Percentiles rank a stretch among this genome's conserved stretches.
Evolutionary conservation across 2,888 invertebrate species (phyloP).

Genomic region (Zootermopsis nevadensis): DNA sequence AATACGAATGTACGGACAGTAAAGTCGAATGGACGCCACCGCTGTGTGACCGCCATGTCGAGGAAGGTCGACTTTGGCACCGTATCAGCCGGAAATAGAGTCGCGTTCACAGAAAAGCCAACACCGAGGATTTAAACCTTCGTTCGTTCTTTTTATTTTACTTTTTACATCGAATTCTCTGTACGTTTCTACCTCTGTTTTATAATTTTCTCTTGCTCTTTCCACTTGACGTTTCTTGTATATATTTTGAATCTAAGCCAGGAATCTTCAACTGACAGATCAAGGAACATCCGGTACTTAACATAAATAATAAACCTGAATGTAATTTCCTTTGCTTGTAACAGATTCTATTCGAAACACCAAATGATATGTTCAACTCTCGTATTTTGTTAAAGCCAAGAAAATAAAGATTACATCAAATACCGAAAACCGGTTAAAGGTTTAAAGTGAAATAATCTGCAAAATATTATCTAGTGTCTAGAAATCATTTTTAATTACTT

Average conservation of each 20-base stretch:
- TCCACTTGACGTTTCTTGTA: neutral
- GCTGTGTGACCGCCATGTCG: neutral
- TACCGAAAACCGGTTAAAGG: too few species aligned
- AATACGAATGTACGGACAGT: neutral
- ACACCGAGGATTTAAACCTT: neutral
- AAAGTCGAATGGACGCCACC: neutral
- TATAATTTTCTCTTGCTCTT: neutral
- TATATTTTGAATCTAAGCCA: neutral
- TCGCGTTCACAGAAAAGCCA: neutral
- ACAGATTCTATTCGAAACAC: too few species aligned
- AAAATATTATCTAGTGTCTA: too few species aligned
- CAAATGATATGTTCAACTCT: too few species aligned
- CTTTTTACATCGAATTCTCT: constrained; percentile 3
- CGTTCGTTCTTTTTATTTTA: neutral
- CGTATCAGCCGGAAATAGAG: neutral
- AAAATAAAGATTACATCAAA: too few species aligned
- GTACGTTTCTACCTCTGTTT: neutral
- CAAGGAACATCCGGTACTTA: neutral
- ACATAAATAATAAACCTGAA: neutral
- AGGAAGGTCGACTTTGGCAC: neutral
- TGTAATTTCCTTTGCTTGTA: too few species aligned
- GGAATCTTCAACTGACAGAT: neutral
- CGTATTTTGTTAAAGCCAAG: too few species aligned
- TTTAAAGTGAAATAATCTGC: too few species aligned
- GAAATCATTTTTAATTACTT: too few species aligned